Percentiles rank a stretch among this genome's conserved stretches.
Evolutionary conservation across 2,113 vertebrate genomes (phyloP).

Genomic region (Tor tambroides): DNA sequence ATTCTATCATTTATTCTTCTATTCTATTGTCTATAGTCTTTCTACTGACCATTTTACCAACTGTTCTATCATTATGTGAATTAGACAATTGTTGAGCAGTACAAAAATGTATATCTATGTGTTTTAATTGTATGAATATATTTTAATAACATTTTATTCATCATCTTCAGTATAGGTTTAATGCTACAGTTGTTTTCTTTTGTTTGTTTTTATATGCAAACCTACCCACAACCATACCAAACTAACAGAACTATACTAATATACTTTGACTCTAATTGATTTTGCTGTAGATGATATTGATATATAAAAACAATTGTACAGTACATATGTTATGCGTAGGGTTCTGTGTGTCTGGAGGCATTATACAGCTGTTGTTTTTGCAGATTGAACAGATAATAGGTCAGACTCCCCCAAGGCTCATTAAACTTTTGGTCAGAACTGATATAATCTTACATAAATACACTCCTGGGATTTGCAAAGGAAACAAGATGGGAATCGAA

Average conservation of each 20-base stretch:
- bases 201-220: too few relatives aligned
- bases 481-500: constrained; percentile 56
- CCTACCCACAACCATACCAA: neutral
- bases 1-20: too few relatives aligned
- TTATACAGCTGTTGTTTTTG: constrained; percentile 69
- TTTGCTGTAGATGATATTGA: neutral
- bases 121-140: too few relatives aligned
- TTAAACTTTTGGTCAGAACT: constrained; percentile 74
- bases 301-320: neutral
- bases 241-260: neutral
- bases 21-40: too few relatives aligned
- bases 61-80: too few relatives aligned
- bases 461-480: constrained; percentile 64
- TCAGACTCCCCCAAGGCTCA: constrained; percentile 69
- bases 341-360: constrained; percentile 16
- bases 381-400: constrained; percentile 71
- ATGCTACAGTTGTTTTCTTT: too few relatives aligned
- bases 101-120: too few relatives aligned
- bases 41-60: too few relatives aligned
- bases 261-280: neutral
- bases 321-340: neutral
- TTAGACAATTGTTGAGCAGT: too few relatives aligned
- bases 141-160: neutral
- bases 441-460: constrained; percentile 75
- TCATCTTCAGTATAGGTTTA: too few relatives aligned